Evolutionary conservation across 2,888 invertebrate genomes (phyloP), one percentile per base, ranked within the genome.

Genomic region (Thereva unica): DNA sequence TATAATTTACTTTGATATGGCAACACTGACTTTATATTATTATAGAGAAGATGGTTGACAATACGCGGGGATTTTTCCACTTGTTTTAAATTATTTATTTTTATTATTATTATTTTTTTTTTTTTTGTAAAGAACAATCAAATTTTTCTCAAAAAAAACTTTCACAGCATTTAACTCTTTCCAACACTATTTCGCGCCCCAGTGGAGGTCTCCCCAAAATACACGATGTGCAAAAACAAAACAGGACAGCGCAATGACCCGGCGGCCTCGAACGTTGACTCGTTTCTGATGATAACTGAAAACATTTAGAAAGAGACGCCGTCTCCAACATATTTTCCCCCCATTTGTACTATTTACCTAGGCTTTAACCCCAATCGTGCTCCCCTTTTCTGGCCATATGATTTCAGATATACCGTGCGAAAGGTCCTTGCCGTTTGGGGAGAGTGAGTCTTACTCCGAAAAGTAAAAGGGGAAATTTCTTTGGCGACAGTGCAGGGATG

Each of bases 211-310:
- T 61, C 10, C 34, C 49, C 40, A 50, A 38, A 34, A 34, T 50
- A 41, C 61, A 61, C 64, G 53, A 54, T 64, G 53, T 64, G 68
- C 57, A 69, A 67, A 67, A 67, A 64, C 66, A 64, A 66, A 63
- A 68, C 64, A 59, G 69, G 69, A 69, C 69, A 71, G 71, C 71
- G 70, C 71, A 72, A 73, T 72, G 73, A 73, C 73, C 73, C 71
- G 71, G 71, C 73, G 73, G 72, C 71, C 71, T 72, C 73, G 71
- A 73, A 71, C 71, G 72, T 73, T 73, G 70, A 73, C 73, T 73
- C 73, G 73, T 69, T 72, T 73, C 73, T 73, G 72, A 64, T 64
- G 53, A 45, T 64, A 44, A 64, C 64, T 64, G 34, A 64, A 64
- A 64, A 64, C 44, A 53, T 50, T 64, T 64, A 64, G 64, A 64